Conservation (phyloP, 2,797 vertebrate species). For the Rhabdomys pumilio region DNA sequence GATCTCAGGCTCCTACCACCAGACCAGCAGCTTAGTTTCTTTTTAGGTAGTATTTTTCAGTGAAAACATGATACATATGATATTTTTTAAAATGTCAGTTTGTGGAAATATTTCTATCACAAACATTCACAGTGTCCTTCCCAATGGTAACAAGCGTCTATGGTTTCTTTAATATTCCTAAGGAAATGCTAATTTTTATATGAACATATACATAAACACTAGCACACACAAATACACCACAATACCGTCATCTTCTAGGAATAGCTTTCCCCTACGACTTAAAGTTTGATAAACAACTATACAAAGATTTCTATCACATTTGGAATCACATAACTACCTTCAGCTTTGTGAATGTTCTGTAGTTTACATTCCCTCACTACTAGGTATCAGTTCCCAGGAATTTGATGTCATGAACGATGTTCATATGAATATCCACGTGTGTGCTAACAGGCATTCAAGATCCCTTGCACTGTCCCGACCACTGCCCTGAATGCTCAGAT, state of each 20-base stretch:
- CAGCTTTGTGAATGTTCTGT: background rate
- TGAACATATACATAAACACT: background rate
- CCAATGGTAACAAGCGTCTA: background rate
- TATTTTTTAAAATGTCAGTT: background rate
- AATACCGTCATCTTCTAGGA: background rate
- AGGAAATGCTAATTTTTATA: constrained; percentile 19
- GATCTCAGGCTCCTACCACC: no score
- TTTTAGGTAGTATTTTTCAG: constrained; percentile 1
- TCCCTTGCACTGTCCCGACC: background rate
- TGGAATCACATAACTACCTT: background rate
- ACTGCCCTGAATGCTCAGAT: background rate
- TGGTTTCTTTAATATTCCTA: constrained; percentile 28
- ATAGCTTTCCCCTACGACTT: background rate
- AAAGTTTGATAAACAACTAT: background rate
- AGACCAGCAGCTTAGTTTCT: background rate
- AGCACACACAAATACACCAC: background rate
- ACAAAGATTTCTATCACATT: constrained; percentile 15
- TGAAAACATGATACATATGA: background rate
- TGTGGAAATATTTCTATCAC: constrained; percentile 22
- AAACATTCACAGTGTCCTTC: background rate
- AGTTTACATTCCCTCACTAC: background rate
- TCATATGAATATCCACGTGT: background rate
- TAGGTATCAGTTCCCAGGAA: constrained; percentile 22
- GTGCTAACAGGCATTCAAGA: background rate
- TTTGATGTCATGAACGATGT: background rate